Evolutionary conservation across 1,140 invertebrate species (phyloP), one percentile per base, ranked within the genome.

Genomic region (Pemphigus obesinymphae): DNA sequence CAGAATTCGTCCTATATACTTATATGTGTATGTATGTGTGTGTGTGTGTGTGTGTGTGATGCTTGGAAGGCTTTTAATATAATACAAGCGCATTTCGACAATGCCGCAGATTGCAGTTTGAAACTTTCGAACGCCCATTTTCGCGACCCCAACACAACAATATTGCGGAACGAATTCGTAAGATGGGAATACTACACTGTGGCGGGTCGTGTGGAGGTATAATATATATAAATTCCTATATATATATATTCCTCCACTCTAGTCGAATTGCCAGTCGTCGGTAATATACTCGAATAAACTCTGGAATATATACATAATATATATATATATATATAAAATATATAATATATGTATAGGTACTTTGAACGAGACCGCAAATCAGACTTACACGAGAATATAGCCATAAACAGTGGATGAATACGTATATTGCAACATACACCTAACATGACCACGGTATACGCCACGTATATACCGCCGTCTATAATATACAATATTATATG

Each of bases 21-120:
- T n/a, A n/a, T n/a, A n/a, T n/a, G 20, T 6, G 20, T 23, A 3
- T 6, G 50, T 5, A 50, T 20, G 6, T 50, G 13, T 3, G 15
- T 5, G 5, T 20, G 15, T 50, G 15, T 50, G 15, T 53, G 7
- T 45, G 43, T 11, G 43, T 1, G 10, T 17, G 43, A 55, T 13
- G 34, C 48, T 53, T 17, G 72, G 72, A 53, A 26, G 34, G 34
- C 75, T 78, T 78, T 78, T 78, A 78, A 78, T 78, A 78, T 78
- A 78, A 78, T 58, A 78, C 75, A 58, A 55, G n/a, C 50, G 76
- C 55, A 29, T 80, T 80, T 80, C 76, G 34, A 80, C 76, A 80
- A 80, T 80, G 76, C 76, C 76, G 55, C 76, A 80, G 76, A 80
- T 80, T 80, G 76, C 76, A 80, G 76, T 80, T 80, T 80, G 76